Base-by-base conservation (phyloP, 1,140 invertebrate genomes). In the Polypedilum pembai region DNA sequence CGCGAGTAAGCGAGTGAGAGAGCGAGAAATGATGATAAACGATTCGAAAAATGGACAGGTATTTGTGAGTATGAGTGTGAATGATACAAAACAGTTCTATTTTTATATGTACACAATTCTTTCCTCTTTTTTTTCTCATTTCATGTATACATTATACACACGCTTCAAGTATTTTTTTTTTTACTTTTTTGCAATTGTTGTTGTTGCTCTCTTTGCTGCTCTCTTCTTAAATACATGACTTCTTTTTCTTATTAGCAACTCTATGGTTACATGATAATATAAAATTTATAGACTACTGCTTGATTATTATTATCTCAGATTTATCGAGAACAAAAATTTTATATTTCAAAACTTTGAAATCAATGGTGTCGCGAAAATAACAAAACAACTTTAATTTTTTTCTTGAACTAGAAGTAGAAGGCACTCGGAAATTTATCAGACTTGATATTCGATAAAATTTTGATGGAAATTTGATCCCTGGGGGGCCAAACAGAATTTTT, bases 31-130 rank as follows among this genome's bases (percentile, higher is more conserved):
- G n/a, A 56, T 56, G 45, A 56, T 56, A 56, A 56, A 56, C 45
- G 45, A 56, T 56, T 56, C 45, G 45, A 15, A 56, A n/a, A 33
- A 56, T 56, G 45, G 45, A 56, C 45, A 56, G 45, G 45, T 56
- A 56, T 56, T 56, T 56, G 45, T 56, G n/a, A 56, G 12, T 56
- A 15, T 56, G 45, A 56, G 45, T 56, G n/a, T 56, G 45, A 56
- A n/a, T n/a, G 12, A 56, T 56, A 56, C 45, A 56, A 56, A 56
- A 56, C n/a, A 56, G n/a, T 56, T 56, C 45, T 56, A 56, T 56
- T 56, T 56, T 56, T 56, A 56, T 56, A 56, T 33, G 24, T 56
- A 56, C 45, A 12, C 15, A 56, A 56, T 56, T 56, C 12, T 8
- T 56, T 56, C 24, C 45, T 56, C 12, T 56, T n/a, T 8, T 56